phyloP scores from a whole-genome alignment of 2,797 vertebrate genomes.

The Furcifer pardalis region DNA sequence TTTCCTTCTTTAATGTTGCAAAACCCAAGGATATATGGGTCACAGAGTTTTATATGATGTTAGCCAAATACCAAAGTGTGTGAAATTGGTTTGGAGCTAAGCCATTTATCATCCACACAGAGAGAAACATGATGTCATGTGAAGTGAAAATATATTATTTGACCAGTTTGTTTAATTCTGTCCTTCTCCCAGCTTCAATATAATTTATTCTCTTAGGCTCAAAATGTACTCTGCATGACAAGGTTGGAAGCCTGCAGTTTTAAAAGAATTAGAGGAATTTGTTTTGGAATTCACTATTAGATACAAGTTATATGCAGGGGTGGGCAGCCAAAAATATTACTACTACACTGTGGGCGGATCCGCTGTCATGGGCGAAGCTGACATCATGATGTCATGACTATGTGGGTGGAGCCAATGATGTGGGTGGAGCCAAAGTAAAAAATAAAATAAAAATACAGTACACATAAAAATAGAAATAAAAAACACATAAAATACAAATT shows the following conservation, averaged over 20 bases:
- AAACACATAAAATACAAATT: no score
- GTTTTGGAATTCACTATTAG: not conserved
- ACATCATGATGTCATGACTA: no score
- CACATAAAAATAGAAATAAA: no score
- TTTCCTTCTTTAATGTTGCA: conserved; percentile 40
- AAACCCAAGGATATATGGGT: conserved; percentile 10
- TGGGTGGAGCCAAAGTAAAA: no score
- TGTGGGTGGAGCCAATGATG: no score
- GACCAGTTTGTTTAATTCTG: conserved; percentile 33
- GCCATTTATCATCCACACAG: conserved; percentile 42
- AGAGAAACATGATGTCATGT: conserved; percentile 2
- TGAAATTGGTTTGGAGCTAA: conserved; percentile 50
- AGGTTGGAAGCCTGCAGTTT: not conserved
- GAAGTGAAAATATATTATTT: conserved; percentile 15
- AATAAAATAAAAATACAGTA: no score
- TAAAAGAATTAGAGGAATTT: not conserved
- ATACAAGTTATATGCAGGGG: no score
- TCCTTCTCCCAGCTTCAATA: conserved; percentile 25
- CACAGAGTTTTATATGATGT: conserved; percentile 33
- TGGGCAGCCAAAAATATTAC: no score
- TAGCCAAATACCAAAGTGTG: conserved; percentile 41
- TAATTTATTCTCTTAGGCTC: not conserved
- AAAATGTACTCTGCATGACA: not conserved
- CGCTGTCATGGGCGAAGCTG: no score
- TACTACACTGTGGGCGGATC: no score